These are phyloP conservation scores for Petromus typicus DNA, from an alignment of 2,113 vertebrate species.

Conservation along the genomic window DNA sequence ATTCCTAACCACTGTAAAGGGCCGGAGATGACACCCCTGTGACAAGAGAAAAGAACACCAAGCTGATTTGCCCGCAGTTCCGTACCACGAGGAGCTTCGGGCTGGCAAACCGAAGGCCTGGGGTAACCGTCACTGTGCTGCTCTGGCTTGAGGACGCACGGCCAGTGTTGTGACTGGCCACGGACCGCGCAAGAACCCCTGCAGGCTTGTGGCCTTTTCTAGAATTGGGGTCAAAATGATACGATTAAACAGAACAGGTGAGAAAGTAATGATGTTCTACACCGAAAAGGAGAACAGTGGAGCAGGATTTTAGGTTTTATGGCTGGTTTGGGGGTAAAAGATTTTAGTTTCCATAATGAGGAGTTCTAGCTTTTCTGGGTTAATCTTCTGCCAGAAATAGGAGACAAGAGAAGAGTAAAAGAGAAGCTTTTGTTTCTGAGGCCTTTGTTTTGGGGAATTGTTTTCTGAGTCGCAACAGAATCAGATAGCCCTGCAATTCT, in stretches of 20 bases:
- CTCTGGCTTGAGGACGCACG: not conserved
- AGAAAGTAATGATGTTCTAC: not conserved
- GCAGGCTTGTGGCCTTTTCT: not conserved
- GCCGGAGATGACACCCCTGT: not conserved
- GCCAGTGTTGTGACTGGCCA: not conserved
- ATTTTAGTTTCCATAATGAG: not conserved
- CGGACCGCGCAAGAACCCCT: not conserved
- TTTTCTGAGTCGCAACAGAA: not conserved
- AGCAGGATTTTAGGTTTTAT: not conserved
- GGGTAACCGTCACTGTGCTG: too few species aligned
- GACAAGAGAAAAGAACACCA: not conserved
- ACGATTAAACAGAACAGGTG: not conserved
- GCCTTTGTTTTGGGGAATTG: not conserved
- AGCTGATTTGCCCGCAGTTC: not conserved
- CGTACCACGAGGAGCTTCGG: not conserved
- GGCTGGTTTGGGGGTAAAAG: not conserved
- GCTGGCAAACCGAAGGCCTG: too few species aligned
- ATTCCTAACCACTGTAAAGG: not conserved
- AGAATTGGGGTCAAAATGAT: not conserved
- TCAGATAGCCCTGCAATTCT: not conserved
- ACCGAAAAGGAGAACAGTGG: not conserved
- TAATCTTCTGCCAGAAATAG: not conserved
- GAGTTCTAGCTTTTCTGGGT: not conserved
- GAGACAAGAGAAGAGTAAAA: not conserved
- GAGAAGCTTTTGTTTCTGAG: not conserved